Evolutionary conservation across 2,113 vertebrate species (phyloP).

Genomic region (Sula dactylatra): DNA sequence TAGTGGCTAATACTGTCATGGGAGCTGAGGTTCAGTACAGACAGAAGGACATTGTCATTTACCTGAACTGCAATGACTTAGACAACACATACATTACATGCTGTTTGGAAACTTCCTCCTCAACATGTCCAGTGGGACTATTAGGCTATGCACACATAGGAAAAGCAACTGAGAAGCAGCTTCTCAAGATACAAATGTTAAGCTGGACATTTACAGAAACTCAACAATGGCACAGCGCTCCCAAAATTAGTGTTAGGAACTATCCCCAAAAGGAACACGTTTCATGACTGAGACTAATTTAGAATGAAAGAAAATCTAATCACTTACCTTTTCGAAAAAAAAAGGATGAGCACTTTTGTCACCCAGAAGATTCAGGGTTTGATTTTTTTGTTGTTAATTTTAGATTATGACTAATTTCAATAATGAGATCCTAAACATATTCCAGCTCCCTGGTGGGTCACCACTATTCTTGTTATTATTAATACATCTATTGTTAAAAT

Average conservation of each 20-base stretch:
- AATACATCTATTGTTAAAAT: neutral
- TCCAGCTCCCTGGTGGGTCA: neutral
- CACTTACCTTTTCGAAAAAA: neutral
- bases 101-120: neutral
- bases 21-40: neutral
- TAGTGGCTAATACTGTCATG: neutral
- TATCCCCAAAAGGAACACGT: neutral
- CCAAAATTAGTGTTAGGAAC: neutral
- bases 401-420: neutral
- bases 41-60: neutral
- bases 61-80: neutral
- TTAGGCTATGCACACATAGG: neutral
- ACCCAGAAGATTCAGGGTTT: neutral
- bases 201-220: neutral
- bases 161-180: neutral
- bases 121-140: neutral
- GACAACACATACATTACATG: neutral
- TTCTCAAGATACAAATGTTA: accelerated
- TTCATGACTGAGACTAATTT: neutral
- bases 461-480: neutral
- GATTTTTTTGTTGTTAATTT: neutral
- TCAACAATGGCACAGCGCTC: accelerated
- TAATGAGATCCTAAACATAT: neutral
- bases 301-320: neutral
- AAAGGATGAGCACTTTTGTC: neutral